These are phyloP conservation scores for Archaeoteleia sp. DNA, from an alignment of 2,888 invertebrate genomes.

Conservation along the genomic window DNA sequence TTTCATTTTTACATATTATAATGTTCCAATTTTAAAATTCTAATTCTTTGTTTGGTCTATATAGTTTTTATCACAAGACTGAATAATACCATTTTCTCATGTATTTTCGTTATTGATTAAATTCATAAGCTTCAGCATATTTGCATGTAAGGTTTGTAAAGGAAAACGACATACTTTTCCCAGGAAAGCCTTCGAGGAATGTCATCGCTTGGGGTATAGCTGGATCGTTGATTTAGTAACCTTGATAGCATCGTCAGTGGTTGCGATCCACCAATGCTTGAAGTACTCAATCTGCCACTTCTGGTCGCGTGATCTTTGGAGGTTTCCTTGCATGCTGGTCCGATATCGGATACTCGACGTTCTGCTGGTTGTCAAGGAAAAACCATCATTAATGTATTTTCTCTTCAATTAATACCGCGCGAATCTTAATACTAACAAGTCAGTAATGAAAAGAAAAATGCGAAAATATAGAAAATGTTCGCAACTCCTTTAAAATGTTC, in stretches of 20 bases:
- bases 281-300: conserved; percentile 66
- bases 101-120: no score
- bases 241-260: conserved; percentile 77
- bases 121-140: no score
- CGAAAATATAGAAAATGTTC: no score
- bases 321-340: conserved; percentile 60
- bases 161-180: conserved; percentile 75
- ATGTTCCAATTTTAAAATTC: no score
- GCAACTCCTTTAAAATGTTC: no score
- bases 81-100: no score
- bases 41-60: no score
- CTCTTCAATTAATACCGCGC: no score
- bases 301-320: conserved; percentile 62
- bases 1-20: no score
- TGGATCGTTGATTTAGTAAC: conserved; percentile 77
- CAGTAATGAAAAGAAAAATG: no score
- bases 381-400: conserved; percentile 7
- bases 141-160: conserved; percentile 1
- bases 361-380: conserved; percentile 55
- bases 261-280: conserved; percentile 69
- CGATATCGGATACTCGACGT: conserved; percentile 68
- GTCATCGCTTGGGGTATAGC: conserved; percentile 74
- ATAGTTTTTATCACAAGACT: no score
- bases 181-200: conserved; percentile 77
- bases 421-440: no score